Evolutionary conservation across 2,797 vertebrate species (phyloP).

Genomic region (Sebastes oblongus): DNA sequence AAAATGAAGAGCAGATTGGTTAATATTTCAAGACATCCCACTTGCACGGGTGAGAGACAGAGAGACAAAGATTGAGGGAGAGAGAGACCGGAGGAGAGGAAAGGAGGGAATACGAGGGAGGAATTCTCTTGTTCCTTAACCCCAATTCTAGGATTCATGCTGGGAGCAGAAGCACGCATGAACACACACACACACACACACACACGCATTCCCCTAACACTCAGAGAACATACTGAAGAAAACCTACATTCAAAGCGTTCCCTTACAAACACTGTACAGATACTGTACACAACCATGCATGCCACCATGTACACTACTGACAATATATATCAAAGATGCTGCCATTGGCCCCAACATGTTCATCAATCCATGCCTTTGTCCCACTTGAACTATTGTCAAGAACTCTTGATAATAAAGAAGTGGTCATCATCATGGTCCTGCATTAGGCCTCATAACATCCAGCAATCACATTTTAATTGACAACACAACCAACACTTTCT

Average conservation of each 20-base stretch:
- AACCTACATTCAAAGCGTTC: conserved; percentile 27
- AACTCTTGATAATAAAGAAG: neutral
- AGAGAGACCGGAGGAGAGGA: conserved; percentile 39
- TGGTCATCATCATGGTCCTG: neutral
- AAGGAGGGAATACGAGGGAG: conserved; percentile 68
- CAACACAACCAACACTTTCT: neutral
- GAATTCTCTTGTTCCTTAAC: conserved; percentile 81
- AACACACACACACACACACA: conserved; percentile 27
- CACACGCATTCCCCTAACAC: conserved; percentile 35
- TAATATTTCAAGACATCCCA: conserved; percentile 82
- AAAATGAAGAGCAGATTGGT: conserved; percentile 80
- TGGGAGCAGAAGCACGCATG: conserved; percentile 64
- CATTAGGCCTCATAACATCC: neutral
- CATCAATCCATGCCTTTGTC: neutral
- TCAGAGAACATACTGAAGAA: conserved; percentile 19
- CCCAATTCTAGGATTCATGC: conserved; percentile 74
- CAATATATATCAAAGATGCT: neutral
- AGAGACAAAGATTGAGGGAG: conserved; percentile 13
- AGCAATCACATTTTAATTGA: neutral
- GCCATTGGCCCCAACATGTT: neutral
- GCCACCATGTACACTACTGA: neutral
- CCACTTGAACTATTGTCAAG: neutral
- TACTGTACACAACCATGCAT: neutral
- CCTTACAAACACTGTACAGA: conserved; percentile 1
- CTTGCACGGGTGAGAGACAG: conserved; percentile 45